Evolutionary conservation across 2,888 invertebrate genomes (phyloP).

Genomic region (Amblyjoppa proteus): DNA sequence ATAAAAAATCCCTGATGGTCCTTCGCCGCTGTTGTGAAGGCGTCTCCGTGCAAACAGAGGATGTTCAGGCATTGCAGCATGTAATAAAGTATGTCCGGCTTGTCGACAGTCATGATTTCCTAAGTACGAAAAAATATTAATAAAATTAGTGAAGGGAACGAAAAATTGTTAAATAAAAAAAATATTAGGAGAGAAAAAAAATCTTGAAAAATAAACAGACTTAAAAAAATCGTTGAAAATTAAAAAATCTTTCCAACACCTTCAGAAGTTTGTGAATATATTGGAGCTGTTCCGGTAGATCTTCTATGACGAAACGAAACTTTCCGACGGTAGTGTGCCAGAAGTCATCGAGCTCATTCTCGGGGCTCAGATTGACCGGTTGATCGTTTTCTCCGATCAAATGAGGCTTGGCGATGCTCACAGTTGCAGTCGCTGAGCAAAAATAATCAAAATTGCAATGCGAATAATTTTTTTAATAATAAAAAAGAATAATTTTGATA

Average conservation of each 20-base stretch:
- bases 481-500: not conserved
- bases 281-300: conserved; percentile 96
- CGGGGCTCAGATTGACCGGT: conserved; percentile 89
- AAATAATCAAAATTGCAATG: not conserved
- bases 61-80: conserved; percentile 96
- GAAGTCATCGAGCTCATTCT: conserved; percentile 93
- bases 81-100: conserved; percentile 97
- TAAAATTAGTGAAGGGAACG: not conserved
- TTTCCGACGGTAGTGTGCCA: conserved; percentile 98
- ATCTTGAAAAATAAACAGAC: conserved; percentile 38
- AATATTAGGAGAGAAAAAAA: conserved; percentile 24
- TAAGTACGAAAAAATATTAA: conserved; percentile 78
- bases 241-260: conserved; percentile 84
- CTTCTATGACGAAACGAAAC: conserved; percentile 95
- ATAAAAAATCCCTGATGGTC: conserved; percentile 97
- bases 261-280: conserved; percentile 96
- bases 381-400: conserved; percentile 92
- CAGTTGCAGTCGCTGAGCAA: conserved; percentile 88
- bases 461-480: not conserved
- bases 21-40: conserved; percentile 93
- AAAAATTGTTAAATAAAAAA: conserved; percentile 40
- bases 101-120: conserved; percentile 93
- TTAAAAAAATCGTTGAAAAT: not conserved
- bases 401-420: conserved; percentile 91
- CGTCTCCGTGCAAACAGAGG: conserved; percentile 96